A percentile compares a stretch with the other conserved stretches of the same genome.
Conservation (phyloP, 1,140 invertebrate genomes). For the Tetramorium simillimum region DNA sequence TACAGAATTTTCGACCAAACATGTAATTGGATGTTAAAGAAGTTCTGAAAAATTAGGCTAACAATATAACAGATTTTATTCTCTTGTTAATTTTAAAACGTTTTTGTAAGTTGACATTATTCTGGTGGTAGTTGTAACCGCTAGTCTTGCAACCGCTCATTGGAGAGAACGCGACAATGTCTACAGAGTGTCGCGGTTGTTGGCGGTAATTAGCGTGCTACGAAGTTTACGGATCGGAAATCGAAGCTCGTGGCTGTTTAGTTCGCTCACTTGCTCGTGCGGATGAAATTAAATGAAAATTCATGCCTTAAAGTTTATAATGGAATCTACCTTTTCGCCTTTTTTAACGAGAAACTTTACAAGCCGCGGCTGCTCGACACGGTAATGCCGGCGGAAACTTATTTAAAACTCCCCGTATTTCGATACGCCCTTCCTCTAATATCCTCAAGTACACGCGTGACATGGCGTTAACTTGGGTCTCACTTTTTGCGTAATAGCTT, state of each 20-base stretch:
- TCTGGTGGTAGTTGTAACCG: background rate
- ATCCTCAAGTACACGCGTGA: conserved; percentile 34
- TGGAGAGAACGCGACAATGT: conserved; percentile 17
- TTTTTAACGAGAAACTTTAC: conserved; percentile 58
- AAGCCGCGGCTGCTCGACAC: conserved; percentile 49
- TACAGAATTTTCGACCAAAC: background rate
- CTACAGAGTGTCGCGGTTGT: conserved; percentile 6
- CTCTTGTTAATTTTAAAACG: background rate
- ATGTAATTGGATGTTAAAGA: background rate
- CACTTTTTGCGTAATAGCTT: background rate
- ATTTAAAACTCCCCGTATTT: conserved; percentile 52
- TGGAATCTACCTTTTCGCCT: conserved; percentile 51
- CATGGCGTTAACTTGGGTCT: conserved; percentile 45
- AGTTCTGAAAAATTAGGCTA: background rate
- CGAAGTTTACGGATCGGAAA: conserved; percentile 50
- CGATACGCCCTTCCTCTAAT: conserved; percentile 34
- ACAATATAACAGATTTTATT: background rate
- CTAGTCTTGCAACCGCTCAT: background rate
- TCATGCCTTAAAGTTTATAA: conserved; percentile 62
- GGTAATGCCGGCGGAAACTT: conserved; percentile 56
- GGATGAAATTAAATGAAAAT: conserved; percentile 59
- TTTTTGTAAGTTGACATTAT: background rate
- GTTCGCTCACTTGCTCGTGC: conserved; percentile 14
- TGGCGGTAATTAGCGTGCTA: conserved; percentile 33
- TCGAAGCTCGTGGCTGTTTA: conserved; percentile 39